Conservation (phyloP, 2,113 vertebrate species). For the Isurus oxyrinchus region DNA sequence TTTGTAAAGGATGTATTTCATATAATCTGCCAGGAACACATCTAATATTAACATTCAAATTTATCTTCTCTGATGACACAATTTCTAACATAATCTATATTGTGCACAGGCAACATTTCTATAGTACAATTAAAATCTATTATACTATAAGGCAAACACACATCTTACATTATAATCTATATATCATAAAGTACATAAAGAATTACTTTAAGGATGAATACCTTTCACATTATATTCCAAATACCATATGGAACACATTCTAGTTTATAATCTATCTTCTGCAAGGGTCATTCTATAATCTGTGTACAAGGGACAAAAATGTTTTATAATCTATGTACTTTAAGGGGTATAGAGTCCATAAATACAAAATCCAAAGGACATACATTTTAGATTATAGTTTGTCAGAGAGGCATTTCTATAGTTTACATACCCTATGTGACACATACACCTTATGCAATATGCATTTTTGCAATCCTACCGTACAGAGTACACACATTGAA, state of each 20-base stretch:
- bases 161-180: conserved; percentile 21
- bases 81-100: neutral
- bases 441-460: neutral
- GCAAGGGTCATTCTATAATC: neutral
- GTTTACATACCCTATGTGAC: neutral
- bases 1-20: neutral
- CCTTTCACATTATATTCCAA: neutral
- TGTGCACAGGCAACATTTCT: neutral
- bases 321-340: neutral
- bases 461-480: neutral
- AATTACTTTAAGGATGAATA: neutral
- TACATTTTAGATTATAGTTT: neutral
- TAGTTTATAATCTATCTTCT: neutral
- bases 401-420: neutral
- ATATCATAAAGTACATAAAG: neutral
- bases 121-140: neutral
- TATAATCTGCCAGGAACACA: neutral
- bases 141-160: neutral
- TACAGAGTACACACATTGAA: neutral
- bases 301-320: neutral
- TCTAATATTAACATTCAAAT: neutral
- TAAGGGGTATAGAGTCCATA: neutral
- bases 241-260: neutral
- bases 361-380: neutral
- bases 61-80: neutral